Percentiles rank a stretch among this genome's conserved stretches.
These are phyloP conservation scores for Papilio demoleus DNA, from an alignment of 2,888 invertebrate genomes.

Conservation along the genomic window DNA sequence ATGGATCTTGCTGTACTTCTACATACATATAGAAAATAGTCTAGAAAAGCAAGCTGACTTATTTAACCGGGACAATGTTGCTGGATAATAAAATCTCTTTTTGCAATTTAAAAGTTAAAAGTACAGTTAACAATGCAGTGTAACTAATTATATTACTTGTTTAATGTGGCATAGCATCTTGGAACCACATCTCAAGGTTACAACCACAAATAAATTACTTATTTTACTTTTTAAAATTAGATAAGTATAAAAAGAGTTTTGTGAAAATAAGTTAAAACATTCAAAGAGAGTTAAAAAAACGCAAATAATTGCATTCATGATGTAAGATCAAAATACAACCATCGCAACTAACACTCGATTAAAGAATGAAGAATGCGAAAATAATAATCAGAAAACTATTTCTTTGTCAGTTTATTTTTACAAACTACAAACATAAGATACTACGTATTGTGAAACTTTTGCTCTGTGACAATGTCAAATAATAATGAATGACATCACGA, in stretches of 20 bases:
- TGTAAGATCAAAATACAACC: slow-evolving; percentile 54
- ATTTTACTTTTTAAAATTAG: neutral
- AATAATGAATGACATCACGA: slow-evolving; percentile 9
- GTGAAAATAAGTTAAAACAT: neutral
- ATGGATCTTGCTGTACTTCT: too few species aligned
- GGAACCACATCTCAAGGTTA: neutral
- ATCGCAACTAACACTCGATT: slow-evolving; percentile 53
- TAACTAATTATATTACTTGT: slow-evolving; percentile 3
- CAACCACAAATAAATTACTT: neutral
- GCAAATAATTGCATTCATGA: slow-evolving; percentile 57
- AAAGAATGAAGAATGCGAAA: slow-evolving; percentile 43
- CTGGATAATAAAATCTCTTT: neutral
- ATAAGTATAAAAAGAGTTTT: neutral
- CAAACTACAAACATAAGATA: slow-evolving; percentile 14
- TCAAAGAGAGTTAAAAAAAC: slow-evolving; percentile 47
- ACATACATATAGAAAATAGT: too few species aligned
- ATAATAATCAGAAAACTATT: slow-evolving; percentile 30
- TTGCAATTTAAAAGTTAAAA: neutral
- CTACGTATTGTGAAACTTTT: neutral
- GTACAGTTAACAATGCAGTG: slow-evolving; percentile 2
- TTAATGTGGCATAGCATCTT: neutral
- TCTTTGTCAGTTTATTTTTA: slow-evolving; percentile 32
- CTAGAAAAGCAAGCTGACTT: too few species aligned
- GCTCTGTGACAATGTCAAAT: neutral
- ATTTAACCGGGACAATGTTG: too few species aligned